phyloP scores from a whole-genome alignment of 2,797 vertebrate species.

The Nyctibius grandis region DNA sequence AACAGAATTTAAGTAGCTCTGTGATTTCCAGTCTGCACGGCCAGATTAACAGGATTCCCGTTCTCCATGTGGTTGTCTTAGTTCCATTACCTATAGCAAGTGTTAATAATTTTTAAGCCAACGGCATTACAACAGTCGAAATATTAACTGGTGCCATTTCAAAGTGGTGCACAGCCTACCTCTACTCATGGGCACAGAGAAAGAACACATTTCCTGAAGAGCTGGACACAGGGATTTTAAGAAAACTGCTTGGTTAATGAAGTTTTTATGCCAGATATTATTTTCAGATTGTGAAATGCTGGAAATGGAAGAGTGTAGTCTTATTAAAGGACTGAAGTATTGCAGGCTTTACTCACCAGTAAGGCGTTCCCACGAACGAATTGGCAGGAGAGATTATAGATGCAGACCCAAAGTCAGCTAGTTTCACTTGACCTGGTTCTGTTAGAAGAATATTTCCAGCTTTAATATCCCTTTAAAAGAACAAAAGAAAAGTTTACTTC shows the following conservation, averaged over 20 bases:
- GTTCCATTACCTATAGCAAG: neutral
- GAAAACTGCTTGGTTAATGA: neutral
- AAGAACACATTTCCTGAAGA: neutral
- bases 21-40: neutral
- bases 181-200: neutral
- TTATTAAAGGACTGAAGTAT: neutral
- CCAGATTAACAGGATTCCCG: neutral
- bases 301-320: neutral
- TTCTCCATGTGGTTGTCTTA: neutral
- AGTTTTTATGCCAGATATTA: neutral
- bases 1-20: neutral
- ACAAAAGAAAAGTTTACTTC: neutral
- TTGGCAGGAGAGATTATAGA: constrained; percentile 97
- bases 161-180: neutral
- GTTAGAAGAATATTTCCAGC: constrained; percentile 98
- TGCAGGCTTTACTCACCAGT: constrained; percentile 83
- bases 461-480: constrained; percentile 91
- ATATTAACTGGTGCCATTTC: neutral
- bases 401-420: constrained; percentile 97
- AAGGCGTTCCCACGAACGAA: constrained; percentile 98
- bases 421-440: constrained; percentile 96
- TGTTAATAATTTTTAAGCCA: neutral
- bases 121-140: neutral
- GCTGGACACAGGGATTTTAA: neutral
- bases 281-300: neutral